These are phyloP conservation scores for Pseudomyrmex cubaensis DNA, from an alignment of 1,140 invertebrate species.

Conservation along the genomic window DNA sequence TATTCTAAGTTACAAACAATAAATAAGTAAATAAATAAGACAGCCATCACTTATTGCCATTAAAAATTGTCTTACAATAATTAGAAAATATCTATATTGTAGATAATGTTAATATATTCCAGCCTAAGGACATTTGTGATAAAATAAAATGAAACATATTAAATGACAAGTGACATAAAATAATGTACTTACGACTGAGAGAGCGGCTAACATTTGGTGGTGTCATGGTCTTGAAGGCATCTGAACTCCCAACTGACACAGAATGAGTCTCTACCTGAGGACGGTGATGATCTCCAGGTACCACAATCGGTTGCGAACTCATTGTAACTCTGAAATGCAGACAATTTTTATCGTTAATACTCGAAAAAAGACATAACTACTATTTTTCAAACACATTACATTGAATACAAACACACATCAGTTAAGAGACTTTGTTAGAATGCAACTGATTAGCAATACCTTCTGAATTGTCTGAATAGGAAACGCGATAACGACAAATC, in stretches of 20 bases:
- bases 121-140: no score
- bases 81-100: background rate
- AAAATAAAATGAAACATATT: background rate
- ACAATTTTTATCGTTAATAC: background rate
- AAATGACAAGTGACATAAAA: background rate
- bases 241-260: constrained; percentile 75
- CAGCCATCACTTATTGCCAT: no score
- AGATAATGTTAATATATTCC: no score
- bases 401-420: background rate
- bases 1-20: no score
- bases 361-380: background rate
- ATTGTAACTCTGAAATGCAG: constrained; percentile 67
- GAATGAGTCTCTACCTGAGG: constrained; percentile 79
- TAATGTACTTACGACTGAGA: constrained; percentile 77
- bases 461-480: no score
- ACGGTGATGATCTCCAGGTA: constrained; percentile 80
- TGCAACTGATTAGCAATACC: no score
- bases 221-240: constrained; percentile 81
- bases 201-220: constrained; percentile 81
- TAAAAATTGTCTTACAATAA: constrained; percentile 4
- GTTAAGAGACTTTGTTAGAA: background rate
- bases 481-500: background rate
- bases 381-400: background rate
- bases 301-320: constrained; percentile 83
- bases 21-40: no score